These are phyloP conservation scores for Ianthella basta DNA, from an alignment of 37 sponge, comb jelly and placozoan genomes.

Conservation along the genomic window DNA sequence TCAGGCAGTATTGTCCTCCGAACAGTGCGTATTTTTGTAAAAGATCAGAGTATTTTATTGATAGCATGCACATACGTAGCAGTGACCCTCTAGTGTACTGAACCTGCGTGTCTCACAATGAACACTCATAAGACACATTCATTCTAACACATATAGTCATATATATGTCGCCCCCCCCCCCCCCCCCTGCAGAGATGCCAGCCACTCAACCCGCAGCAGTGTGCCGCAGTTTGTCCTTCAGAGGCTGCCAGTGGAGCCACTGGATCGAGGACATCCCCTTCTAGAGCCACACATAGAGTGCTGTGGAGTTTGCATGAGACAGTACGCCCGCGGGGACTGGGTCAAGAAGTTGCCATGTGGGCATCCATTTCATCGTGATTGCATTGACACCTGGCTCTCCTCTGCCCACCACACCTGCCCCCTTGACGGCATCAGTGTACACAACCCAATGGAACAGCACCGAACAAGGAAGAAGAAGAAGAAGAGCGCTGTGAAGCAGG, in stretches of 20 bases:
- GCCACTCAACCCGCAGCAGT: neutral
- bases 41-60: too few species aligned
- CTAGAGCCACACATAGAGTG: slow-evolving; percentile 35
- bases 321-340: slow-evolving; percentile 69
- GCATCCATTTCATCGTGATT: slow-evolving; percentile 41
- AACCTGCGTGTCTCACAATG: too few species aligned
- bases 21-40: too few species aligned
- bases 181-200: too few species aligned
- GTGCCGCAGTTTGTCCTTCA: slow-evolving; percentile 26
- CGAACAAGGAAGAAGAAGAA: slow-evolving; percentile 13
- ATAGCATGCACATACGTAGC: too few species aligned
- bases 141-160: too few species aligned
- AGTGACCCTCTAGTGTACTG: too few species aligned
- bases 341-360: slow-evolving; percentile 78
- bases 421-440: neutral
- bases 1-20: too few species aligned
- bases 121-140: too few species aligned
- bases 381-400: slow-evolving; percentile 11
- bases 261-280: slow-evolving; percentile 57
- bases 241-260: slow-evolving; percentile 58
- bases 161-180: too few species aligned
- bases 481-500: neutral
- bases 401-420: neutral
- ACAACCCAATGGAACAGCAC: neutral
- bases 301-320: slow-evolving; percentile 49